Evolutionary conservation across 2,797 vertebrate genomes (phyloP).

Genomic region (Pseudocheirus occidentalis): DNA sequence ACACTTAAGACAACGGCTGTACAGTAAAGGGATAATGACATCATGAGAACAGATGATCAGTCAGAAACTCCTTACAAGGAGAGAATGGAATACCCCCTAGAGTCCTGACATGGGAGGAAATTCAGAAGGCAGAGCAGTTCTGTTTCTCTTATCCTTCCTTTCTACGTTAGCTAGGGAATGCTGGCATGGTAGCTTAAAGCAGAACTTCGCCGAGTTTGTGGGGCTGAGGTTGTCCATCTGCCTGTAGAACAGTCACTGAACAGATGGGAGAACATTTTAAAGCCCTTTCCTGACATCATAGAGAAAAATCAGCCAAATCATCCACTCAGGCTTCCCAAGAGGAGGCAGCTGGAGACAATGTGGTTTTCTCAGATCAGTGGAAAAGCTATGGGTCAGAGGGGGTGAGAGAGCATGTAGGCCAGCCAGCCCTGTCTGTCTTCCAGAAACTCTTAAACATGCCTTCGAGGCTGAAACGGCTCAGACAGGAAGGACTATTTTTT

Average conservation of each 20-base stretch:
- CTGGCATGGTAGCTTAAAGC: not conserved
- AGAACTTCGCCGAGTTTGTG: not conserved
- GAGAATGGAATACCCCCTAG: not conserved
- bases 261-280: not conserved
- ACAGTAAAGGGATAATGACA: not conserved
- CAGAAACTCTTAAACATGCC: not conserved
- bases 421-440: not conserved
- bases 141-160: not conserved
- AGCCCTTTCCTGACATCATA: not conserved
- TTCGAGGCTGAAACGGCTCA: not conserved
- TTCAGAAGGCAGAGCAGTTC: not conserved
- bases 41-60: not conserved
- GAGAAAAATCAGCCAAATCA: not conserved
- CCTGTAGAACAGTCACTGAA: not conserved
- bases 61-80: not conserved
- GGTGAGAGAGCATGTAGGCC: not conserved
- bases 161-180: not conserved
- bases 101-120: not conserved
- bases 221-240: not conserved
- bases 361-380: slow-evolving; percentile 18
- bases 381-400: rapidly evolving
- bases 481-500: not conserved
- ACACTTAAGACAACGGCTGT: not conserved
- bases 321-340: not conserved
- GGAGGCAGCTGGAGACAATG: slow-evolving; percentile 15